Evolutionary conservation across 2,888 invertebrate species (phyloP).

Genomic region (Nemoura dubitans): DNA sequence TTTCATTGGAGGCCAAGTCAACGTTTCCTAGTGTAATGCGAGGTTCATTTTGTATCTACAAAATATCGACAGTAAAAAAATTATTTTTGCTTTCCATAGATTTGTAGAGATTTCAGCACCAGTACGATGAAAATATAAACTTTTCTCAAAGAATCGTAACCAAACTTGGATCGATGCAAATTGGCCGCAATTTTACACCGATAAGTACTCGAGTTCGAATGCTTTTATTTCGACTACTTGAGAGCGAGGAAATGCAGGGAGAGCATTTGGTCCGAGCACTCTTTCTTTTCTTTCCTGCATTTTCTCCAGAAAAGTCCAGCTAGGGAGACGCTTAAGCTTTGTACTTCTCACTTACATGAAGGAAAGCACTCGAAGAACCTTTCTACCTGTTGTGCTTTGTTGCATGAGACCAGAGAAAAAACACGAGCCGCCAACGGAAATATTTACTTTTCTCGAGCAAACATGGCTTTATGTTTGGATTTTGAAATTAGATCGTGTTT

Average conservation of each 20-base stretch:
- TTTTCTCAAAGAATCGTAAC: background rate
- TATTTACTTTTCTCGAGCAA: background rate
- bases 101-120: too few species aligned
- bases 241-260: background rate
- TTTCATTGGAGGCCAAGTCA: too few species aligned
- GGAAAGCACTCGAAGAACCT: background rate
- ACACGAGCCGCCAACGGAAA: background rate
- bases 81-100: too few species aligned
- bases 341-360: background rate
- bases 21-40: too few species aligned
- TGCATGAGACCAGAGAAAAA: background rate
- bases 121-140: too few species aligned
- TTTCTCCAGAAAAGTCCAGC: background rate
- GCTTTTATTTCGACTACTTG: background rate
- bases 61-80: too few species aligned
- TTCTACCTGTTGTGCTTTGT: background rate
- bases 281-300: background rate
- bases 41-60: too few species aligned
- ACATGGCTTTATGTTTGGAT: background rate
- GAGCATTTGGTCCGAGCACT: background rate
- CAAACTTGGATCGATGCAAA: background rate
- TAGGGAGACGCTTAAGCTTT: background rate
- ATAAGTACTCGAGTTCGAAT: background rate
- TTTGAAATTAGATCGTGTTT: background rate
- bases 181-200: background rate